Evolutionary conservation across 2,113 vertebrate genomes (phyloP).

Genomic region (Electrona antarctica): DNA sequence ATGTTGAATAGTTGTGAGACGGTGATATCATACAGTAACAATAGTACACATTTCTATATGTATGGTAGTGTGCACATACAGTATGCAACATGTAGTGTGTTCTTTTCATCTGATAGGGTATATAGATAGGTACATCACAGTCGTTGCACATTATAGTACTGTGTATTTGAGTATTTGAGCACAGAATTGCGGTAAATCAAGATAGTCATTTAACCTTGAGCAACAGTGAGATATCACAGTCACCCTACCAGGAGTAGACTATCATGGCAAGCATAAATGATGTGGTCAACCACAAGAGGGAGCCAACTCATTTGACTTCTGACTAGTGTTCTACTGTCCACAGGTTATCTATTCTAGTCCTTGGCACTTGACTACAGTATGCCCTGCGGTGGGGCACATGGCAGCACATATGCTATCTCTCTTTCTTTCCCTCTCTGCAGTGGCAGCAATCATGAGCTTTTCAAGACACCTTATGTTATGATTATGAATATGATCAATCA

Average conservation of each 20-base stretch:
- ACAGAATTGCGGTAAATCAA: conserved; percentile 12
- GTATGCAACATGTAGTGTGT: conserved; percentile 25
- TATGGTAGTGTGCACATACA: conserved; percentile 28
- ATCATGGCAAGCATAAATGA: conserved; percentile 49
- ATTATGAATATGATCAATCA: conserved; percentile 27
- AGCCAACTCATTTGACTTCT: conserved; percentile 36
- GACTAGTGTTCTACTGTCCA: conserved; percentile 45
- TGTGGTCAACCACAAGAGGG: conserved; percentile 63
- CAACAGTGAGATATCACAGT: conserved; percentile 31
- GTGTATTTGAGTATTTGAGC: conserved; percentile 31
- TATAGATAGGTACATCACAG: conserved; percentile 10
- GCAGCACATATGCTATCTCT: conserved; percentile 48
- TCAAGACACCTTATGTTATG: conserved; percentile 36
- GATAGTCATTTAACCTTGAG: conserved; percentile 10
- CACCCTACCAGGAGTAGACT: conserved; percentile 46
- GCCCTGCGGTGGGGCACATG: conserved; percentile 54
- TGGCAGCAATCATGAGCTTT: conserved; percentile 37
- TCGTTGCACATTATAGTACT: conserved; percentile 35
- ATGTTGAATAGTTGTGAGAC: conserved; percentile 24
- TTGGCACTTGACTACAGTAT: conserved; percentile 54
- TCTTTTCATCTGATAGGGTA: conserved; percentile 19
- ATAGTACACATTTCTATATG: conserved; percentile 39
- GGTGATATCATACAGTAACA: conserved; percentile 29
- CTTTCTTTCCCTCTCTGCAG: conserved; percentile 28
- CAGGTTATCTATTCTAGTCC: conserved; percentile 41